These are phyloP conservation scores for Cepaea hortensis DNA, from an alignment of 2,888 invertebrate species.

Conservation along the genomic window DNA sequence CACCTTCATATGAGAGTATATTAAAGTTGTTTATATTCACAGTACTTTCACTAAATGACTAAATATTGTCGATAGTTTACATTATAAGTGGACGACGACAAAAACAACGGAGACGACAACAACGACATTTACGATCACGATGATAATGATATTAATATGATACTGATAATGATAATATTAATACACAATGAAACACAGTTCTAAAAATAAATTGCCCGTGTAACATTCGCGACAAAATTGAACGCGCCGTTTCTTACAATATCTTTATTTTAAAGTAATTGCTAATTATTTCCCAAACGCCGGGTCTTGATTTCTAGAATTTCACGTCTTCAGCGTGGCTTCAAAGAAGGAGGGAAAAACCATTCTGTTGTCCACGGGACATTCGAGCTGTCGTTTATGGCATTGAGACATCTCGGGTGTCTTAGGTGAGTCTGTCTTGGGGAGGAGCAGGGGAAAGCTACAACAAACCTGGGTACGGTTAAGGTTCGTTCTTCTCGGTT, in stretches of 20 bases:
- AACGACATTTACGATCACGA: not conserved
- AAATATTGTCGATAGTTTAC: no score
- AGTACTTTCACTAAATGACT: no score
- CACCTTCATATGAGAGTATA: no score
- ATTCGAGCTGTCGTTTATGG: no score
- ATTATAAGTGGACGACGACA: not conserved
- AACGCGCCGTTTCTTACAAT: not conserved
- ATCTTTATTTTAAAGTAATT: not conserved
- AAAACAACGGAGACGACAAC: not conserved
- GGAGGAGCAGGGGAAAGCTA: no score
- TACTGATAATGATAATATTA: not conserved
- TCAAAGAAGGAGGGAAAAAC: not conserved
- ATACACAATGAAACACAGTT: not conserved
- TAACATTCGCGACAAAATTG: not conserved
- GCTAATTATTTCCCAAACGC: not conserved
- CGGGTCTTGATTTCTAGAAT: conserved; percentile 16
- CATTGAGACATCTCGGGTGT: no score
- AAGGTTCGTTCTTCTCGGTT: not conserved
- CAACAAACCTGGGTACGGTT: not conserved
- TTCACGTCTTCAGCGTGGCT: not conserved
- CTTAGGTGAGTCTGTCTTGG: no score
- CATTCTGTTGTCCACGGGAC: no score
- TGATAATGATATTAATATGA: no score
- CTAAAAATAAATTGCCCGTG: not conserved
- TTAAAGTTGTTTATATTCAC: no score